These are phyloP conservation scores for Papilio polytes DNA, from an alignment of 1,140 invertebrate genomes.

Conservation along the genomic window DNA sequence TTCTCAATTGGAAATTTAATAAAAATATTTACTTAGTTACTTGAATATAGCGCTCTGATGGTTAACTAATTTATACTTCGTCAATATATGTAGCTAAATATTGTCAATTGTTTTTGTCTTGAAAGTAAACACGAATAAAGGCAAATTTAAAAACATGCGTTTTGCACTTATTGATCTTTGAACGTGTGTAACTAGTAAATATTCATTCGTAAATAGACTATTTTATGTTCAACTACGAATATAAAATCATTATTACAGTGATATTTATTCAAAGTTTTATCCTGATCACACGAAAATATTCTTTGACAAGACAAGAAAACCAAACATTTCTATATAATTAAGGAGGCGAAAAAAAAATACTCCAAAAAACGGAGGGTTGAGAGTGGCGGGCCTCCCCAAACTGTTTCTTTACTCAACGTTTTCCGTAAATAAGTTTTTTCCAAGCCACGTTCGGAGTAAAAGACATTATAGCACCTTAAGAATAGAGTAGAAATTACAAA, in stretches of 20 bases:
- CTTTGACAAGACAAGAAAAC: constrained; percentile 63
- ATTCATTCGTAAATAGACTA: neutral
- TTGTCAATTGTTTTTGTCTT: too few species aligned
- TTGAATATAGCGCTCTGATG: too few species aligned
- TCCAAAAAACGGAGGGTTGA: constrained; percentile 76
- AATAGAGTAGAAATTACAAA: constrained; percentile 52
- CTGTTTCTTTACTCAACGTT: constrained; percentile 77
- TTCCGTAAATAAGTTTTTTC: constrained; percentile 70
- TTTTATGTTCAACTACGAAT: neutral
- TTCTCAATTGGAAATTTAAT: neutral
- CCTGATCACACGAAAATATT: constrained; percentile 49
- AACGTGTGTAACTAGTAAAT: neutral
- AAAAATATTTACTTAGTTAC: neutral
- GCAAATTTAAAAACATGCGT: too few species aligned
- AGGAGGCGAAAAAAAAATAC: constrained; percentile 77
- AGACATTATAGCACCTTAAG: constrained; percentile 46
- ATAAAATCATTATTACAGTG: constrained; percentile 24
- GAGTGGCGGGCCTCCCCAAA: constrained; percentile 65
- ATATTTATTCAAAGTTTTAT: constrained; percentile 55
- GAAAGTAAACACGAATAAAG: too few species aligned
- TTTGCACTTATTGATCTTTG: too few species aligned
- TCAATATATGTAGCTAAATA: too few species aligned
- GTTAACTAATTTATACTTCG: too few species aligned
- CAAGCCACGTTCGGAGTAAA: constrained; percentile 46
- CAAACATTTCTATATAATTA: constrained; percentile 83